Evolutionary conservation across 37 sponge, comb jelly and placozoan genomes (phyloP), one percentile per base, ranked within the genome.

Genomic region (Eunapius fragilis): DNA sequence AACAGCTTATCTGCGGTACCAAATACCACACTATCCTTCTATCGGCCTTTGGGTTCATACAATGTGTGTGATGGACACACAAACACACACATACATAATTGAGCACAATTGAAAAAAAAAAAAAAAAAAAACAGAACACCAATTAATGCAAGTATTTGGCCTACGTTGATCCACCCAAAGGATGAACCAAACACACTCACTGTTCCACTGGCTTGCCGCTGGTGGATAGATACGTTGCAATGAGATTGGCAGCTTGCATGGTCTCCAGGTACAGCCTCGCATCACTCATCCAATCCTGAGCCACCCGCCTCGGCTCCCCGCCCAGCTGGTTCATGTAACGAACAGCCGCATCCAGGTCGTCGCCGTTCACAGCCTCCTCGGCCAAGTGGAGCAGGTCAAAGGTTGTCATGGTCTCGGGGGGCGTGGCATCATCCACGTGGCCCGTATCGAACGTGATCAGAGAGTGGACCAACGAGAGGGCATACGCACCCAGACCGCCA

Each of bases 201-300:
- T 74, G 35, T 27, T 76, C 31, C 75, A 83, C 35, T 25, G 89
- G 70, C 19, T 71, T 30, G 32, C 87, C 77, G 75, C 84, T 76
- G 41, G 91, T 86, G 58, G 95, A 82, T 27, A 82, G 49, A 70
- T 94, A 88, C 0, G 82, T 78, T 17, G 80, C 72, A 28, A 96
- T 78, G 2, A 91, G 85, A 45, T 26, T 78, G 34, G 92, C 76
- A 41, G 97, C 93, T 28, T 96, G 97, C 14, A 41, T 68, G 12
- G 95, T 94, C 68, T 94, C 93, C 34, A 94, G 74, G 71, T 93
- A 94, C 27, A 87, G 67, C 37, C 90, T 49, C 0, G 90, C 93
- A 74, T 96, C 93, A 3, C n/a, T 36, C 69, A 96, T 72, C 97
- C 97, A 96, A 72, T 96, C 97, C 34, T 41, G 75, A 19, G 95